phyloP scores from a whole-genome alignment of 1,140 invertebrate species.

The Saccostrea glomerata region DNA sequence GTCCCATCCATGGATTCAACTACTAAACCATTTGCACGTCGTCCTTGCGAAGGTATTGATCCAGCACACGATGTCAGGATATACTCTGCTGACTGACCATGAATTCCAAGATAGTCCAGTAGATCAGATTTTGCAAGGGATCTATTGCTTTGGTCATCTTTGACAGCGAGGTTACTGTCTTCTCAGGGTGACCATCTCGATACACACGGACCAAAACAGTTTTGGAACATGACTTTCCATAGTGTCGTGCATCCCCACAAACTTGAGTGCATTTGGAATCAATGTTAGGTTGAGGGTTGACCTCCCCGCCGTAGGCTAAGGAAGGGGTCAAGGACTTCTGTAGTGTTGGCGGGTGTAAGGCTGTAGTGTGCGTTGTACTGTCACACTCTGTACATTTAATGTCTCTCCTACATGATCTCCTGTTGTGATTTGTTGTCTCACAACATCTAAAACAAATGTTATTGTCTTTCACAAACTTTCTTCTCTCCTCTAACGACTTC shows the following conservation, averaged over 20 bases:
- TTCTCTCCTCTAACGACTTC: constrained; percentile 38
- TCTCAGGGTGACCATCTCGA: constrained; percentile 12
- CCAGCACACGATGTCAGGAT: constrained; percentile 49
- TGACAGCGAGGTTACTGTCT: constrained; percentile 24
- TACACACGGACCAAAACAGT: constrained; percentile 43
- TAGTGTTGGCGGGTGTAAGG: not conserved
- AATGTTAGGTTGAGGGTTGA: not conserved
- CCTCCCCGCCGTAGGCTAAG: not conserved
- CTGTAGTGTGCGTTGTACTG: constrained; percentile 23
- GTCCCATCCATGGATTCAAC: constrained; percentile 14
- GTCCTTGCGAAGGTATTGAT: not conserved
- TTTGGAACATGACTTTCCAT: constrained; percentile 54
- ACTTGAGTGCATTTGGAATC: constrained; percentile 49
- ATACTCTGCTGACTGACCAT: constrained; percentile 11
- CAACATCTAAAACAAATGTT: constrained; percentile 48
- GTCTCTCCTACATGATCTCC: not conserved
- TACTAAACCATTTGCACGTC: constrained; percentile 3
- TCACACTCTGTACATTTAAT: constrained; percentile 24
- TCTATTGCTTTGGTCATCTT: constrained; percentile 55
- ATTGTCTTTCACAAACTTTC: constrained; percentile 32
- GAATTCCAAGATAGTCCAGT: not conserved
- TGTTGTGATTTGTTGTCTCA: constrained; percentile 1
- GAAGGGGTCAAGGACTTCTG: not conserved
- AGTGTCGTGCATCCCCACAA: not conserved
- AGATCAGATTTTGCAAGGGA: constrained; percentile 35